phyloP scores from a whole-genome alignment of 2,797 vertebrate species.

The Urosaurus nigricauda region DNA sequence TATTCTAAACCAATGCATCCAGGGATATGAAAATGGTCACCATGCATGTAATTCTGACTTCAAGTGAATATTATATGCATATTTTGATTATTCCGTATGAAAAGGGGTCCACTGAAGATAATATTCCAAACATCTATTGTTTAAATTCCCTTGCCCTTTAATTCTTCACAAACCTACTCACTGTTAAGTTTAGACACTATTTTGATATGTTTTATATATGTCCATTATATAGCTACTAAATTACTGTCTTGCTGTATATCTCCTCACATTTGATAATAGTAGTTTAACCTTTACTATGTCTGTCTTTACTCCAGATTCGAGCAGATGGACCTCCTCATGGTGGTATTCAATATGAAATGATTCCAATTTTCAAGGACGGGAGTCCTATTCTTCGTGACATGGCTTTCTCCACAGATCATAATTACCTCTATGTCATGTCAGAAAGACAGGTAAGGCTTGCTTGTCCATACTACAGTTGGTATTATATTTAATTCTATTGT shows the following conservation, averaged over 20 bases:
- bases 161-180: background rate
- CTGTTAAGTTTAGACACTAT: background rate
- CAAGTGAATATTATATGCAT: background rate
- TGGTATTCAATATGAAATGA: constrained; percentile 92
- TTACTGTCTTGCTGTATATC: background rate
- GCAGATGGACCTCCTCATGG: constrained; percentile 90
- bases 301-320: constrained; percentile 84
- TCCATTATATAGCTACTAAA: background rate
- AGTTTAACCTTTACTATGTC: constrained; percentile 23
- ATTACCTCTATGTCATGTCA: constrained; percentile 95
- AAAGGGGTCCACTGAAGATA: background rate
- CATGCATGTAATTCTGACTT: background rate
- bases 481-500: rapidly evolving
- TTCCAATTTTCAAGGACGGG: constrained; percentile 91
- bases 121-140: background rate
- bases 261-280: background rate
- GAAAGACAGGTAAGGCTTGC: constrained; percentile 89
- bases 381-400: constrained; percentile 93
- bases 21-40: background rate
- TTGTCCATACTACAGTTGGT: rapidly evolving
- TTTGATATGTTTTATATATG: rapidly evolving
- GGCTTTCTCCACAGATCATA: constrained; percentile 93
- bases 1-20: background rate
- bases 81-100: background rate
- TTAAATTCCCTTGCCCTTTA: background rate